Evolutionary conservation across 2,888 invertebrate genomes (phyloP).

Genomic region (Hipparchia semele): DNA sequence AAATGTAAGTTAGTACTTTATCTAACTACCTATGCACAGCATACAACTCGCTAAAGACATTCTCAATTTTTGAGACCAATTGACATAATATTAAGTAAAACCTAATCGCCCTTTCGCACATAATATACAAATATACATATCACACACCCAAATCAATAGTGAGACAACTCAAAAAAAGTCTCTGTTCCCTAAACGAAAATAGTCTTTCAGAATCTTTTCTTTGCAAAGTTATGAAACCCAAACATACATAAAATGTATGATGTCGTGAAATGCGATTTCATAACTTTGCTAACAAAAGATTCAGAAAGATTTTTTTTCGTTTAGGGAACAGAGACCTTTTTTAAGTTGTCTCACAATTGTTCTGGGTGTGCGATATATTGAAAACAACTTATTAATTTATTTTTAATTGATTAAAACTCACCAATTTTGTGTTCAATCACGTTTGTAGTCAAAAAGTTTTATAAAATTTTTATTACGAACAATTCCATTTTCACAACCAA

Average conservation of each 20-base stretch:
- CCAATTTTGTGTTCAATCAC: background rate
- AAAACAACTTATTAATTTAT: background rate
- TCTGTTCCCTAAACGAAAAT: too few species aligned
- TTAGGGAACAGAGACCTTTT: too few species aligned
- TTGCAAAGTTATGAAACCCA: too few species aligned
- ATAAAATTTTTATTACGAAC: background rate
- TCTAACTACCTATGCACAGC: conserved; percentile 11
- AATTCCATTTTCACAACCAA: conserved; percentile 13
- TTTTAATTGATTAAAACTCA: background rate
- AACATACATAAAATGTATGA: too few species aligned
- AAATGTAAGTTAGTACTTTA: background rate
- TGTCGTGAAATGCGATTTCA: too few species aligned
- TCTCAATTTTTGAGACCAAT: conserved; percentile 5
- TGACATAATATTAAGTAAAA: conserved; percentile 11
- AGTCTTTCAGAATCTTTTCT: too few species aligned
- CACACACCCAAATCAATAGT: too few species aligned
- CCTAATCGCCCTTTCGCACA: conserved; percentile 5
- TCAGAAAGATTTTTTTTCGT: too few species aligned
- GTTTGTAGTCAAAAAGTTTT: background rate
- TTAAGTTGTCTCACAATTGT: too few species aligned
- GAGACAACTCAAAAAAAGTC: too few species aligned
- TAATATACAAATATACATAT: too few species aligned
- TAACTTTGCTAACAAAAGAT: too few species aligned
- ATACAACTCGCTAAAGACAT: background rate
- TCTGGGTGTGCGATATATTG: background rate